phyloP scores from a whole-genome alignment of 2,113 vertebrate species.

The Aegotheles bennettii region DNA sequence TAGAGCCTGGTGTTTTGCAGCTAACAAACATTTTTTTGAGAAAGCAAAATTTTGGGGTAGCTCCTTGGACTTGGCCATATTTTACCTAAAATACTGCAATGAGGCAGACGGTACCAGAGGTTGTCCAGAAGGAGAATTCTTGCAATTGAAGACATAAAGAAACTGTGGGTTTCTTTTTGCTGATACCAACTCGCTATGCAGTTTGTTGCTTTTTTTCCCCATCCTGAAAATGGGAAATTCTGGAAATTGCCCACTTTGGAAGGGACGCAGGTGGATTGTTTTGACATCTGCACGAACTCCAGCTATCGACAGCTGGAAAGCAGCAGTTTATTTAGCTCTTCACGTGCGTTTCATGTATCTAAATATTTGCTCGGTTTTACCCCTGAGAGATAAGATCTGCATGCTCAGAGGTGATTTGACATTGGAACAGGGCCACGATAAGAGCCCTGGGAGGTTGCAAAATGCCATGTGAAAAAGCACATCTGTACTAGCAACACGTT shows the following conservation, averaged over 20 bases:
- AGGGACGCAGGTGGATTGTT: neutral
- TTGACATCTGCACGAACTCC: neutral
- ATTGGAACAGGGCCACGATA: neutral
- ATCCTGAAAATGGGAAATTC: neutral
- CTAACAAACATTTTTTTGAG: neutral
- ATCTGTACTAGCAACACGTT: neutral
- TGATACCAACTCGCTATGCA: neutral
- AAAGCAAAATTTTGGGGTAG: neutral
- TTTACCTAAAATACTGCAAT: neutral
- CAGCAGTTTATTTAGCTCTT: neutral
- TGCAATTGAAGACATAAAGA: neutral
- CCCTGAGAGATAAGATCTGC: neutral
- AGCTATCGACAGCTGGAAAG: neutral
- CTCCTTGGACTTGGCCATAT: neutral
- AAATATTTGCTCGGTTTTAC: neutral
- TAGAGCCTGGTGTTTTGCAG: neutral
- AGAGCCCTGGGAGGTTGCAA: neutral
- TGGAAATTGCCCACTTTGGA: neutral
- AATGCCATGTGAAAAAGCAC: neutral
- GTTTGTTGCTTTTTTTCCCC: neutral
- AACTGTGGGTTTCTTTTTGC: neutral
- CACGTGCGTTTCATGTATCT: neutral
- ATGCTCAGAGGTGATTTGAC: neutral
- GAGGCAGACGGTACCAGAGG: neutral
- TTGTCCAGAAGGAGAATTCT: neutral